Percentiles rank a stretch among this genome's conserved stretches.
phyloP scores from a whole-genome alignment of 2,888 invertebrate genomes.

The Agrilus cyanescens region DNA sequence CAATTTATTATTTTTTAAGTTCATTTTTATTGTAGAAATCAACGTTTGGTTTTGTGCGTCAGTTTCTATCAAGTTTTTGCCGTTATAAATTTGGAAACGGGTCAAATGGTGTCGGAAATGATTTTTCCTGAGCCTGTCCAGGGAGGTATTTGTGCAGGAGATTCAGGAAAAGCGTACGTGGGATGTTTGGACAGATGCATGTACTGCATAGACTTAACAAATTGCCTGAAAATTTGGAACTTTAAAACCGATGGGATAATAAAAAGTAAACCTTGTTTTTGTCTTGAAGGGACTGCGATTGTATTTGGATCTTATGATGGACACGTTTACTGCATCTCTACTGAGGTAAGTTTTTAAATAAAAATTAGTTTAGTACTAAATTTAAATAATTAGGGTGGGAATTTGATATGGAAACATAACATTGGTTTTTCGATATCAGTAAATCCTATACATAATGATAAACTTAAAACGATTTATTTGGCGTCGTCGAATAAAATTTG shows the following conservation, averaged over 20 bases:
- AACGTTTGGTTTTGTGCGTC: conserved; percentile 43
- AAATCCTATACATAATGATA: conserved; percentile 33
- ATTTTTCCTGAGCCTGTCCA: conserved; percentile 60
- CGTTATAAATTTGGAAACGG: conserved; percentile 45
- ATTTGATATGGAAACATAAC: conserved; percentile 29
- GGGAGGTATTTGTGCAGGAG: conserved; percentile 37
- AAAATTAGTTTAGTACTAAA: conserved; percentile 8
- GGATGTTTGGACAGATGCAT: conserved; percentile 69
- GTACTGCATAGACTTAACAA: conserved; percentile 48
- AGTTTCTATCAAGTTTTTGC: conserved; percentile 64
- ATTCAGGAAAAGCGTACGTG: conserved; percentile 44
- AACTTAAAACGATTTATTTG: conserved; percentile 34
- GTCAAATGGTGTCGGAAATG: conserved; percentile 38
- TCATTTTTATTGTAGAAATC: conserved; percentile 2
- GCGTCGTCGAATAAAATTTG: conserved; percentile 50
- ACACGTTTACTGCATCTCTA: conserved; percentile 45
- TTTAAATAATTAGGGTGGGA: conserved; percentile 39
- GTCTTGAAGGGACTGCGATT: conserved; percentile 33
- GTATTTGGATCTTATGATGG: conserved; percentile 66
- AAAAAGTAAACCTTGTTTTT: conserved; percentile 48
- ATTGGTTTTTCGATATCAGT: conserved; percentile 39
- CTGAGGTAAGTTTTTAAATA: conserved; percentile 34
- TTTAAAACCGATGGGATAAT: conserved; percentile 49
- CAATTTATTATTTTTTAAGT: background rate
- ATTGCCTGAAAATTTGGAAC: conserved; percentile 48